Evolutionary conservation across 2,797 vertebrate genomes (phyloP), one percentile per base, ranked within the genome.

Genomic region (Danio choprae): DNA sequence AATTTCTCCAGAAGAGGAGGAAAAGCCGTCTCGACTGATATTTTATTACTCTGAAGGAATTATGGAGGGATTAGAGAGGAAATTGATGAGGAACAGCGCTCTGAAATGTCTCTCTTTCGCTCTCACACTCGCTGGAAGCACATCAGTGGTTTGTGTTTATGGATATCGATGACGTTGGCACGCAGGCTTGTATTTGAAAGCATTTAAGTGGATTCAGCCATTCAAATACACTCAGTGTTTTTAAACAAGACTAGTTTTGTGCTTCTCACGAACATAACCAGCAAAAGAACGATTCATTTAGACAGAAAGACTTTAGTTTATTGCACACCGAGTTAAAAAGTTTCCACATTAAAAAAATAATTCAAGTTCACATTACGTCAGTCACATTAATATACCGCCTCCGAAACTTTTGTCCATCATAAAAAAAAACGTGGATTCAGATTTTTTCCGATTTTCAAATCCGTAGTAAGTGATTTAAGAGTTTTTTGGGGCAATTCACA

Each of bases 41-140:
- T 78, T 78, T 78, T 62, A 78, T 78, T 60, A 78, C 76, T 78
- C 65, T 29, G 56, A 78, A 44, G 65, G 65, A 78, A 78, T 78
- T 78, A 78, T 55, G 56, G 12, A 41, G 55, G 76, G 76, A 78
- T 78, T 78, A 78, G 65, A 70, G 65, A 70, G 55, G 76, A 78
- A 70, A 70, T 60, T 78, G 76, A 78, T 70, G 76, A 69, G 56
- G 44, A 70, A 51, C 65, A 51, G 5, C 55, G n/a, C 55, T 78
- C 44, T 41, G 44, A 9, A 41, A 20, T 51, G 44, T 60, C 44
- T 70, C 59, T 40, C 65, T 60, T 29, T 78, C n/a, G 36, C 60
- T 75, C 73, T 75, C 73, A 51, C 56, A 51, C 55, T 60, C 29
- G 40, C 8, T 60, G 55, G 44, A 50, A 59, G 50, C 1, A 44